phyloP scores from a whole-genome alignment of 2,113 vertebrate genomes.

The Podarcis raffonei region DNA sequence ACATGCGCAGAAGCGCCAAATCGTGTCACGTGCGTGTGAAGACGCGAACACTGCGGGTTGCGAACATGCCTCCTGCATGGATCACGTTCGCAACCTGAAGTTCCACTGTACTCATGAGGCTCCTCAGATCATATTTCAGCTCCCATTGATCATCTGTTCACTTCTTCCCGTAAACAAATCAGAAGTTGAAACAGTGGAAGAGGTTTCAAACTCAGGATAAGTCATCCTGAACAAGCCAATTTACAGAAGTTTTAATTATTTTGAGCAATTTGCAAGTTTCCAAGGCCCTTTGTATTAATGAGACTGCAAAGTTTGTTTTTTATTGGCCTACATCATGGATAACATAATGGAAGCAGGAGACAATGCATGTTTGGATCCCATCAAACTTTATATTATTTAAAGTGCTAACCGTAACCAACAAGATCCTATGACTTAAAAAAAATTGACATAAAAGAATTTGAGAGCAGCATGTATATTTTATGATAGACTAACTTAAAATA shows the following conservation, averaged over 20 bases:
- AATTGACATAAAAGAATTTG: slow-evolving; percentile 17
- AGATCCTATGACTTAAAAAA: slow-evolving; percentile 44
- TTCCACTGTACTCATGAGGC: background rate
- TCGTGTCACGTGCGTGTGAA: no score
- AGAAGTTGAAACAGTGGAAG: background rate
- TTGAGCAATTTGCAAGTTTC: background rate
- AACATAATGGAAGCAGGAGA: background rate
- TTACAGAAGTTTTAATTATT: background rate
- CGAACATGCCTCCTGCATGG: no score
- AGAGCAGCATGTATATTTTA: slow-evolving; percentile 39
- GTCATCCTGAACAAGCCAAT: background rate
- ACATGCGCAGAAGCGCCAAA: no score
- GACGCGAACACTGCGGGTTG: no score
- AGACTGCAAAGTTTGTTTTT: background rate
- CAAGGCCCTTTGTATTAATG: background rate
- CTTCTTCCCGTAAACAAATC: background rate
- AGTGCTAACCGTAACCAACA: slow-evolving; percentile 9
- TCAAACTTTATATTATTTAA: slow-evolving; percentile 32
- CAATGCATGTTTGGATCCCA: background rate
- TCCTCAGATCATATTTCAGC: background rate
- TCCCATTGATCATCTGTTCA: background rate
- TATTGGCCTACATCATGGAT: background rate
- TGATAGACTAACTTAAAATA: slow-evolving; percentile 60
- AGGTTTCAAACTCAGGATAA: background rate
- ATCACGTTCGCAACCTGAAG: no score